phyloP scores from a whole-genome alignment of 2,888 invertebrate genomes.

The Nemoura dubitans region DNA sequence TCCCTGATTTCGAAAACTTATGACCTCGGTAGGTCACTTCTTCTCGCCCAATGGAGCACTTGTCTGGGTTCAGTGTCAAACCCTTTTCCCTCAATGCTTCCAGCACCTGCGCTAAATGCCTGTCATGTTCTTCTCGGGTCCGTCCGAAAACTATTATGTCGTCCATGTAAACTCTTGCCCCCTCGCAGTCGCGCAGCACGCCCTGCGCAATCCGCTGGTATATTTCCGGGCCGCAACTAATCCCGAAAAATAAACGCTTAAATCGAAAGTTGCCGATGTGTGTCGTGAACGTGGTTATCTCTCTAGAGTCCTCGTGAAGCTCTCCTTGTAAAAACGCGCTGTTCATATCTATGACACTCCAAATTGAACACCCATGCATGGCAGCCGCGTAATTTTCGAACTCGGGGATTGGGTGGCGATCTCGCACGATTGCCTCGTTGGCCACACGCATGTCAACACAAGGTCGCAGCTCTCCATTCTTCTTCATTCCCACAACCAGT shows the following conservation, averaged over 20 bases:
- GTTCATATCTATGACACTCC: too few species aligned
- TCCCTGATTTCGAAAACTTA: neutral
- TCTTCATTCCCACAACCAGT: too few species aligned
- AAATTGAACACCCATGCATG: constrained; percentile 10
- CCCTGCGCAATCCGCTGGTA: neutral
- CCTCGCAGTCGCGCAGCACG: constrained; percentile 18
- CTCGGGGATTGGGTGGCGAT: constrained; percentile 20
- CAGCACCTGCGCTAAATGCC: neutral
- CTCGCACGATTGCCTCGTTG: too few species aligned
- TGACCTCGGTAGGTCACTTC: too few species aligned
- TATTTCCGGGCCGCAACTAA: neutral
- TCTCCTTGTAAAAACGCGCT: neutral
- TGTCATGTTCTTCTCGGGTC: neutral
- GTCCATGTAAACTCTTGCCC: constrained; percentile 15
- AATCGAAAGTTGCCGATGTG: neutral
- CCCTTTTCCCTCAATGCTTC: neutral
- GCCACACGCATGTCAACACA: too few species aligned
- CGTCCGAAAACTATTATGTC: neutral
- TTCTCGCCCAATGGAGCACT: constrained; percentile 8
- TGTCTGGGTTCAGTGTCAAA: constrained; percentile 15
- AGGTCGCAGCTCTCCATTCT: too few species aligned
- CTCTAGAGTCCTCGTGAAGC: neutral
- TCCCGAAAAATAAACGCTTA: neutral
- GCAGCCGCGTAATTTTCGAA: constrained; percentile 1
- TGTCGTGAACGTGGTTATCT: constrained; percentile 2